phyloP scores from a whole-genome alignment of 2,113 vertebrate genomes.

The Nerophis lumbriciformis region DNA sequence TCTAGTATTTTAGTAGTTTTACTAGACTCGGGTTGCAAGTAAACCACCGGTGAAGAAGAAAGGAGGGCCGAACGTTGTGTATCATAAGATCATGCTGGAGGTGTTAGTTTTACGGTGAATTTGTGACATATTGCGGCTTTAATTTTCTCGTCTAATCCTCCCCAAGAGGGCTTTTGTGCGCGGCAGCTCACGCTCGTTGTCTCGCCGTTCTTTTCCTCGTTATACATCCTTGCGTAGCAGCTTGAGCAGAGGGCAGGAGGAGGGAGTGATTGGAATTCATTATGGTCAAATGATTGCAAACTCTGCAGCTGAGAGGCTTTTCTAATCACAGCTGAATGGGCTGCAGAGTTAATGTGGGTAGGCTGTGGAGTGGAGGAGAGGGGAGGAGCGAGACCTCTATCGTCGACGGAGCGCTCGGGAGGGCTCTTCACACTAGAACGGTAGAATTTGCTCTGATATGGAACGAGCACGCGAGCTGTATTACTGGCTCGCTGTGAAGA shows the following conservation, averaged over 20 bases:
- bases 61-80: too few species aligned
- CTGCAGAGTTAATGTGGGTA: constrained; percentile 62
- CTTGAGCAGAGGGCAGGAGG: constrained; percentile 62
- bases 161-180: constrained; percentile 31
- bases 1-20: too few species aligned
- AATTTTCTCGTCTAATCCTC: constrained; percentile 17
- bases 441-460: constrained; percentile 63
- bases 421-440: constrained; percentile 61
- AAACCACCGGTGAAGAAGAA: too few species aligned
- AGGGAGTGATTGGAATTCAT: constrained; percentile 75
- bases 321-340: constrained; percentile 75
- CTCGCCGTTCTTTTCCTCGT: constrained; percentile 43
- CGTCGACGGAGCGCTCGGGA: constrained; percentile 50
- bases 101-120: too few species aligned
- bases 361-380: constrained; percentile 53
- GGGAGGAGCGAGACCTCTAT: constrained; percentile 51
- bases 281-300: constrained; percentile 78
- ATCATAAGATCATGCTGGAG: too few species aligned
- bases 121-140: constrained; percentile 1
- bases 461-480: constrained; percentile 55
- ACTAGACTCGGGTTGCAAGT: too few species aligned
- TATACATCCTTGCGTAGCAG: constrained; percentile 54
- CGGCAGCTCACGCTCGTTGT: constrained; percentile 37
- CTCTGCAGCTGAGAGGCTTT: constrained; percentile 67
- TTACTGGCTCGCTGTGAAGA: constrained; percentile 36